These are phyloP conservation scores for Cotesia congregata DNA, from an alignment of 2,888 invertebrate species.

Conservation along the genomic window DNA sequence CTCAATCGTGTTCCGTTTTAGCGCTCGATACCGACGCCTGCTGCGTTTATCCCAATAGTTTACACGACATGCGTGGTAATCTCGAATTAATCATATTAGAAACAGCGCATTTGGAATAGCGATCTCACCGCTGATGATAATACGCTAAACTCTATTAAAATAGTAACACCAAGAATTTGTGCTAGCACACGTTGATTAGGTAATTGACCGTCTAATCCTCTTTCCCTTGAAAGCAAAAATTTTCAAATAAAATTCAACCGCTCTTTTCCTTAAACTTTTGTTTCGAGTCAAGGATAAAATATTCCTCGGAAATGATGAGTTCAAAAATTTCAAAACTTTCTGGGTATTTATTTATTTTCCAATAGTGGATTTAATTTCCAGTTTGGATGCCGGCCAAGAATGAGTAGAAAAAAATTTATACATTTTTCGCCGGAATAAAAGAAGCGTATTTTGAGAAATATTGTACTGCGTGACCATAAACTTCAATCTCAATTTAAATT, in stretches of 20 bases:
- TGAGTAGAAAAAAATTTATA: slow-evolving; percentile 7
- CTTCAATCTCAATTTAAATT: neutral
- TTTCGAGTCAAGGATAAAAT: too few species aligned
- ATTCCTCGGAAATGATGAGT: too few species aligned
- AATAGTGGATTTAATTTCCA: slow-evolving; percentile 59
- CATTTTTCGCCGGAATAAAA: slow-evolving; percentile 4
- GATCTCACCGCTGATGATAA: slow-evolving; percentile 20
- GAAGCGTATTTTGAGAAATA: neutral
- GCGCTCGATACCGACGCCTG: slow-evolving; percentile 35
- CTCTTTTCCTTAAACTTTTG: too few species aligned
- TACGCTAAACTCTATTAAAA: slow-evolving; percentile 18
- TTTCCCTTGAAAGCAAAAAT: neutral
- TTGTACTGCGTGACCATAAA: neutral
- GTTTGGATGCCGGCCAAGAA: slow-evolving; percentile 55
- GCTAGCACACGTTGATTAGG: neutral
- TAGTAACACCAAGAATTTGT: neutral
- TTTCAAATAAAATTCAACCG: too few species aligned
- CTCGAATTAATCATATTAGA: slow-evolving; percentile 55
- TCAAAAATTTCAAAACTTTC: too few species aligned
- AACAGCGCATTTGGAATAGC: slow-evolving; percentile 44
- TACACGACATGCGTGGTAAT: slow-evolving; percentile 48
- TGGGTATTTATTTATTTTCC: neutral
- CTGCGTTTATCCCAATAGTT: slow-evolving; percentile 36
- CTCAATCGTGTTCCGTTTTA: slow-evolving; percentile 42
- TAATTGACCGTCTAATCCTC: neutral